phyloP scores from a whole-genome alignment of 2,888 invertebrate genomes.

The Priocnemis perturbator region DNA sequence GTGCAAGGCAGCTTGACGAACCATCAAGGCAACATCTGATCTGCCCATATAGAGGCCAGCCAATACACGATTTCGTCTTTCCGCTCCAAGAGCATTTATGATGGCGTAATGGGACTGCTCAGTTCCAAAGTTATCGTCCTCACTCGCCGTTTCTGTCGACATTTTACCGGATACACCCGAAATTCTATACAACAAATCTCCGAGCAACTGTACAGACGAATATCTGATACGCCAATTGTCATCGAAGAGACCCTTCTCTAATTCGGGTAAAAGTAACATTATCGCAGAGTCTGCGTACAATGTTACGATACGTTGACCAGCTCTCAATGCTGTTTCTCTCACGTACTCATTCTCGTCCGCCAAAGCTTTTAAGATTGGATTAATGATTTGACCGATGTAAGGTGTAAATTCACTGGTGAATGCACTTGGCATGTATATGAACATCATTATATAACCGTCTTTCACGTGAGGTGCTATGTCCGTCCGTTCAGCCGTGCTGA shows the following conservation, averaged over 20 bases:
- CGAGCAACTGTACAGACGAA: slow-evolving; percentile 95
- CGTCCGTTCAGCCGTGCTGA: slow-evolving; percentile 92
- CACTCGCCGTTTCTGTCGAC: slow-evolving; percentile 98
- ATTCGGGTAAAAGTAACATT: slow-evolving; percentile 91
- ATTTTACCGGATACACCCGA: slow-evolving; percentile 99
- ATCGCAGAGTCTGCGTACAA: slow-evolving; percentile 97
- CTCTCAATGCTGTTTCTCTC: slow-evolving; percentile 96
- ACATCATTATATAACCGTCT: slow-evolving; percentile 99
- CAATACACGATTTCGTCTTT: slow-evolving; percentile 93
- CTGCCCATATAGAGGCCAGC: slow-evolving; percentile 98
- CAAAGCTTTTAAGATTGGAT: slow-evolving; percentile 96
- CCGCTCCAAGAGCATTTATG: slow-evolving; percentile 90
- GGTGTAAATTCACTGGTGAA: slow-evolving; percentile 97
- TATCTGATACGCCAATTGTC: slow-evolving; percentile 98
- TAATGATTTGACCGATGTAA: slow-evolving; percentile 97
- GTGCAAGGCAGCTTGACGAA: slow-evolving; percentile 97
- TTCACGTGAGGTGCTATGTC: slow-evolving; percentile 98
- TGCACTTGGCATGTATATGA: slow-evolving; percentile 98
- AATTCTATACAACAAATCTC: slow-evolving; percentile 96
- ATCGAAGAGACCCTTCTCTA: slow-evolving; percentile 96
- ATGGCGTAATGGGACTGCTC: slow-evolving; percentile 96
- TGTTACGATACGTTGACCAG: slow-evolving; percentile 97
- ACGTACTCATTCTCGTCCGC: slow-evolving; percentile 99
- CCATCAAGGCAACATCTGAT: slow-evolving; percentile 97
- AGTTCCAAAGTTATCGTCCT: slow-evolving; percentile 99